A percentile compares a stretch with the other conserved stretches of the same genome.
Evolutionary conservation across 2,888 invertebrate species (phyloP).

Genomic region (Calephelis perditalis): DNA sequence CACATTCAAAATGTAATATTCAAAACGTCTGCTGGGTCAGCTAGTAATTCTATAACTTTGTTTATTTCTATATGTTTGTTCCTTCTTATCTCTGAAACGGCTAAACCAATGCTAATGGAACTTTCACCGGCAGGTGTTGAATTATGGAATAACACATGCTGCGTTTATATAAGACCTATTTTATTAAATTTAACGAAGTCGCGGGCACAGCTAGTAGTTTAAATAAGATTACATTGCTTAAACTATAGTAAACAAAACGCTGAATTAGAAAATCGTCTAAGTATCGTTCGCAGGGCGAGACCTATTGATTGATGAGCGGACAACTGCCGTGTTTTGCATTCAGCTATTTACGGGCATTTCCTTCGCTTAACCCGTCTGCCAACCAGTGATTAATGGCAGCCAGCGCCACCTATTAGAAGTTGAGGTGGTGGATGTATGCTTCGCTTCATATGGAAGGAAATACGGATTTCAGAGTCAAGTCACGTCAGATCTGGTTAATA

Average conservation of each 20-base stretch:
- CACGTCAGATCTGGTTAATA: slow-evolving; percentile 31
- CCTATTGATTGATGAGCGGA: slow-evolving; percentile 71
- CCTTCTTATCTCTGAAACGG: too few relatives aligned
- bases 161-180: too few relatives aligned
- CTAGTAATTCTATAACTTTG: too few relatives aligned
- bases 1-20: too few relatives aligned
- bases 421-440: slow-evolving; percentile 44
- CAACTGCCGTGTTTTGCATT: slow-evolving; percentile 75
- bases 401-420: slow-evolving; percentile 50
- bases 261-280: slow-evolving; percentile 12
- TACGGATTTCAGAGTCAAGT: slow-evolving; percentile 35
- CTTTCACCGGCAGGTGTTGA: too few relatives aligned
- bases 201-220: neutral
- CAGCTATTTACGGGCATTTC: slow-evolving; percentile 76
- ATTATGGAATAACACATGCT: too few relatives aligned
- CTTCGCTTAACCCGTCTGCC: slow-evolving; percentile 71
- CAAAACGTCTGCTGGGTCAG: too few relatives aligned
- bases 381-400: slow-evolving; percentile 62
- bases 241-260: neutral
- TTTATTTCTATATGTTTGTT: too few relatives aligned
- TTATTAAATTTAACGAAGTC: too few relatives aligned
- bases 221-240: neutral
- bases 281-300: slow-evolving; percentile 19
- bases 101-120: too few relatives aligned
- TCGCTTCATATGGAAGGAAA: slow-evolving; percentile 41